A percentile compares a stretch with the other conserved stretches of the same genome.
Conservation (phyloP, 2,113 vertebrate species). For the Mirza zaza region DNA sequence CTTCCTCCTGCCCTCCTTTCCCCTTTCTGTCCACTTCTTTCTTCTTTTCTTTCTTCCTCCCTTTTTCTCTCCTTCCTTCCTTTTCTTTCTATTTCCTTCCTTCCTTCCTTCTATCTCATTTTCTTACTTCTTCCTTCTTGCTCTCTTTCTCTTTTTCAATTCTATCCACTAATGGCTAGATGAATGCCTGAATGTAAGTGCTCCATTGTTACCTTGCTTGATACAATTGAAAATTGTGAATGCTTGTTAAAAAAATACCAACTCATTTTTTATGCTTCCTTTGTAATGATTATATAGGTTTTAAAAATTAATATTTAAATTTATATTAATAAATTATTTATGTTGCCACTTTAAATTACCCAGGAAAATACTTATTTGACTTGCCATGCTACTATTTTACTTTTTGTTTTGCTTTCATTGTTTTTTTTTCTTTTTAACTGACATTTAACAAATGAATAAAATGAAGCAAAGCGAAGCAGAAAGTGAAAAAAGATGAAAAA, state of each 20-base stretch:
- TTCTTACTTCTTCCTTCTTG: neutral
- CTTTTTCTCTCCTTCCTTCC: neutral
- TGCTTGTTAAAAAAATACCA: neutral
- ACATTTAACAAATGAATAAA: neutral
- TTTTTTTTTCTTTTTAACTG: neutral
- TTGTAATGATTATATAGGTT: neutral
- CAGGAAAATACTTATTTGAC: neutral
- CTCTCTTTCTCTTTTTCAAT: neutral
- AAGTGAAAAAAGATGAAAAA: neutral
- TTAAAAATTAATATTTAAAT: neutral
- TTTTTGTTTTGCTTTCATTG: neutral
- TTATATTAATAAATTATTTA: neutral
- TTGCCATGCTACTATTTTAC: neutral
- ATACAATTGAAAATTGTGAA: neutral
- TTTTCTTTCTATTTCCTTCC: rapidly evolving
- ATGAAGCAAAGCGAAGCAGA: neutral
- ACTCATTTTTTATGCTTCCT: neutral
- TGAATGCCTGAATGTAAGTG: neutral
- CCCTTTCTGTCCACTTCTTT: rapidly evolving
- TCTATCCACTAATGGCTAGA: neutral
- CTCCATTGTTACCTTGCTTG: neutral
- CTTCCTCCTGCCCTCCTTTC: neutral
- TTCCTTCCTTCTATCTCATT: neutral
- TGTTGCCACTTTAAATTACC: neutral
- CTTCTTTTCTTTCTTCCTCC: rapidly evolving